Evolutionary conservation across 2,113 vertebrate genomes (phyloP), one percentile per base, ranked within the genome.

Genomic region (Marcusenius ussheri): DNA sequence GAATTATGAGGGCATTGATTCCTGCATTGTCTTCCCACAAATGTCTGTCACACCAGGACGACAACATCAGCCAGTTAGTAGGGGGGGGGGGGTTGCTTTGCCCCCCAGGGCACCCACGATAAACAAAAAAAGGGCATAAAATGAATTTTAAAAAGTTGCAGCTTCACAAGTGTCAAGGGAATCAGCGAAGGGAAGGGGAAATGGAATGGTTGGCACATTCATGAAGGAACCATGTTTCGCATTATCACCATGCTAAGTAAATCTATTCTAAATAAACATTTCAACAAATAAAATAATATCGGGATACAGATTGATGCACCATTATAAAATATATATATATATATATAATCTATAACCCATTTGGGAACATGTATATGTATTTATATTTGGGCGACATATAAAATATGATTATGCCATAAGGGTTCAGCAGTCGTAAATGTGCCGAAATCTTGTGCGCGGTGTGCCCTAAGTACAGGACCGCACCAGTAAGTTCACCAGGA

Each of bases 51-150:
- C 94, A 95, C 89, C 94, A 93, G 94, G 94, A 93, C 92, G 92
- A 92, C 93, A 51, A 50, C 27, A 96, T 95, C 95, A 96, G 95
- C 96, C 95, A 96, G 95, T 96, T 96, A 96, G 94, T 95, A 94
- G 94, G 94, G 95, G 47, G 50, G 17, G 17, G 95, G 94, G 95
- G 95, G 94, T 6, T 95, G 94, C 93, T 94, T 94, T 95, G 95
- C 94, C 94, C 95, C 95, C 10, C 27, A 53, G 66, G 27, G n/a
- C 15, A 51, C 10, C 31, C 31, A 35, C n/a, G 27, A 47, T 21
- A 35, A 50, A 15, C 88, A 46, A 24, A 83, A 88, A 50, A 88
- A 88, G 91, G 88, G 17, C n/a, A 80, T 10, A 77, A 42, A 39
- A 77, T 80, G 35, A 80, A 80, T 21, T 46, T 46, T 56, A 2